phyloP scores from a whole-genome alignment of 2,113 vertebrate genomes.

The Albula glossodonta region DNA sequence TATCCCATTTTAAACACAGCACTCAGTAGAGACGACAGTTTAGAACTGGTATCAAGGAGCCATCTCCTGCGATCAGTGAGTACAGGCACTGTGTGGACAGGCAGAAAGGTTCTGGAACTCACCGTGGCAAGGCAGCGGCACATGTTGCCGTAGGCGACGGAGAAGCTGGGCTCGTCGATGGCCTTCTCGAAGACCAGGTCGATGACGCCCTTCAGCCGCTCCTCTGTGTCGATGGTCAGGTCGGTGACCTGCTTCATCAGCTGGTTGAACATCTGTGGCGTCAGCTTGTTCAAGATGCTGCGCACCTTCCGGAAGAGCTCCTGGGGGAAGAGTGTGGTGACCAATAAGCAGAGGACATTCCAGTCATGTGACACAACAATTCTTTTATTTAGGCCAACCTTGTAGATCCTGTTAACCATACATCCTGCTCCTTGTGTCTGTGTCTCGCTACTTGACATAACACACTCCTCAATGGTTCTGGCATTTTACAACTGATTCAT shows the following conservation, averaged over 20 bases:
- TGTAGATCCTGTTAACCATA: too few species aligned
- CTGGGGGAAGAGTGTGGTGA: conserved; percentile 30
- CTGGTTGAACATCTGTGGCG: conserved; percentile 96
- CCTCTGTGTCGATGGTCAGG: conserved; percentile 91
- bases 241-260: conserved; percentile 96
- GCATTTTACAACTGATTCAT: too few species aligned
- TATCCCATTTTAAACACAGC: not conserved
- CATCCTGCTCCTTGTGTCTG: too few species aligned
- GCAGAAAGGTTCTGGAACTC: conserved; percentile 50
- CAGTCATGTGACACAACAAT: not conserved
- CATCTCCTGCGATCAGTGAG: not conserved
- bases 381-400: not conserved
- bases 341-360: not conserved
- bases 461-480: too few species aligned
- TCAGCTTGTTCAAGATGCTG: conserved; percentile 96
- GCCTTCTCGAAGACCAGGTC: conserved; percentile 98
- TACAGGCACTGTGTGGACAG: not conserved
- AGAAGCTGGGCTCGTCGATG: conserved; percentile 95
- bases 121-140: conserved; percentile 95
- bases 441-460: too few species aligned
- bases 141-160: conserved; percentile 98
- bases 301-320: conserved; percentile 93
- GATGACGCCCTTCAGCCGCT: conserved; percentile 93
- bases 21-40: not conserved
- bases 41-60: not conserved